phyloP scores from a whole-genome alignment of 1,140 invertebrate genomes.

The Drosophila lacteicornis region DNA sequence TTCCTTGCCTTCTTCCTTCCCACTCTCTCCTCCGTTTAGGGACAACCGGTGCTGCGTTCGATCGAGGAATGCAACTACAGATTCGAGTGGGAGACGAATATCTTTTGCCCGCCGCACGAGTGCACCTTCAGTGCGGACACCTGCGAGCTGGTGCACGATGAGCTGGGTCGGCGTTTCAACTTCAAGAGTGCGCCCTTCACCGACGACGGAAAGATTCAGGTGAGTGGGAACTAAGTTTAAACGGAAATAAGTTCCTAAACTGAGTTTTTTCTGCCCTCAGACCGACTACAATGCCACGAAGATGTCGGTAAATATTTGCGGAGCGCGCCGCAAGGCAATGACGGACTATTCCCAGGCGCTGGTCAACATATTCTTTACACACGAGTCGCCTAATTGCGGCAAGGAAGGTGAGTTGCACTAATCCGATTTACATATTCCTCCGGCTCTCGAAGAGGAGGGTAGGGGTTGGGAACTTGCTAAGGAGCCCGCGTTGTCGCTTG shows the following conservation, averaged over 20 bases:
- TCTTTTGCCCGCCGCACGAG: constrained; percentile 84
- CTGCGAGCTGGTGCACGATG: constrained; percentile 78
- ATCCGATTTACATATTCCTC: constrained; percentile 64
- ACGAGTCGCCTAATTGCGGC: constrained; percentile 68
- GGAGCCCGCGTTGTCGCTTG: constrained; percentile 61
- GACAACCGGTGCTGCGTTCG: constrained; percentile 81
- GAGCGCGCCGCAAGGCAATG: constrained; percentile 61
- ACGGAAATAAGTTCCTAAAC: not conserved
- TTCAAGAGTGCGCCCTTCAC: constrained; percentile 72
- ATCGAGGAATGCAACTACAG: constrained; percentile 85
- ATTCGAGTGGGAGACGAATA: constrained; percentile 86
- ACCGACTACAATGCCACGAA: constrained; percentile 55
- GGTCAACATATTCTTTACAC: constrained; percentile 83
- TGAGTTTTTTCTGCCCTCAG: constrained; percentile 33
- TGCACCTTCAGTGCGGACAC: constrained; percentile 65
- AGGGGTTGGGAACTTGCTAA: constrained; percentile 7
- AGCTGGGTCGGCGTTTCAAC: constrained; percentile 55
- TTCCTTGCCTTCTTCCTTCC: not conserved
- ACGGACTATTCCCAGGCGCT: constrained; percentile 80
- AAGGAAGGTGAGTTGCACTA: constrained; percentile 68
- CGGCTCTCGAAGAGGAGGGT: constrained; percentile 10
- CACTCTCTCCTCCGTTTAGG: constrained; percentile 66
- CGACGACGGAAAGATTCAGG: constrained; percentile 73
- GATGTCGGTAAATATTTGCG: constrained; percentile 71
- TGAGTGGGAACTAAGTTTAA: constrained; percentile 26